Evolutionary conservation across 1,140 invertebrate genomes (phyloP), one percentile per base, ranked within the genome.

Genomic region (Samia ricini): DNA sequence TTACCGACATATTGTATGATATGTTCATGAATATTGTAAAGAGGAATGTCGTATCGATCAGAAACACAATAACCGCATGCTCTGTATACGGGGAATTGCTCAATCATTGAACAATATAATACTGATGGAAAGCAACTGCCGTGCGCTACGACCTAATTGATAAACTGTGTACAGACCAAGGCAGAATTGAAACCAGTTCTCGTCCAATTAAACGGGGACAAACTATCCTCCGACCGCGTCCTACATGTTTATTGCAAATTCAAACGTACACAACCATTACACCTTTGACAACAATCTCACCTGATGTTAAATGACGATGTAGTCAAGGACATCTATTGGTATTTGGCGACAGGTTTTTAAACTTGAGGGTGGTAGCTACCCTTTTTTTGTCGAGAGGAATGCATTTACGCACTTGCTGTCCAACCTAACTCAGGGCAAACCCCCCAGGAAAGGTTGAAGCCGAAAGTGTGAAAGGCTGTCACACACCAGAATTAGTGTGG

Each of bases 121-220:
- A 82, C 61, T 69, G 67, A 72, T 72, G 69, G 71, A 66, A 70
- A 69, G 60, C 63, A 72, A 75, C 71, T 57, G 59, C 66, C 66
- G 64, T 68, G 75, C 65, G 63, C 74, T 12, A 70, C 70, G 72
- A 73, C 69, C 73, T 77, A 84, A 82, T 85, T 82, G 82, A 77
- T 74, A 71, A 75, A 77, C 71, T 79, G 68, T 76, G 68, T 69
- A 66, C 63, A 64, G 63, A 65, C n/a, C 63, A 65, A 71, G 63
- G 71, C 70, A 56, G 65, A 80, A 76, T 73, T 74, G 64, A 66
- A 70, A 69, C 66, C 62, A 64, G 59, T 64, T 61, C 67, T 69
- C 67, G 55, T 72, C 69, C 76, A 83, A 82, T 83, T 82, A 82
- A 76, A 71, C 64, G 64, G 73, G 70, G 62, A 74, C 68, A 68